Percentiles rank a stretch among this genome's conserved stretches.
phyloP scores from a whole-genome alignment of 2,113 vertebrate species.

The Trichomycterus rosablanca region DNA sequence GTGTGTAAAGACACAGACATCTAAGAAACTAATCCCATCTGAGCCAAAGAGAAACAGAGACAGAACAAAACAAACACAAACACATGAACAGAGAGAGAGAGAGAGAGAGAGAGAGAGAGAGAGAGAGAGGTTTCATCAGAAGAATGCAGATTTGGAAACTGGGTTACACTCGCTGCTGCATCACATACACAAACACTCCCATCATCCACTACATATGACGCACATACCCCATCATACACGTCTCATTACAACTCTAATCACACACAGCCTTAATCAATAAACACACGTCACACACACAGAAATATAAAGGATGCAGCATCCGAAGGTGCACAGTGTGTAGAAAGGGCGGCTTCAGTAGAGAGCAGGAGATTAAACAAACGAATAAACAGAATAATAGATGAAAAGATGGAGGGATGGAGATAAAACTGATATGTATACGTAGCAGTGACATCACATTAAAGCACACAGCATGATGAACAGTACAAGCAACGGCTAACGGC shows the following conservation, averaged over 20 bases:
- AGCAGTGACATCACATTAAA: neutral
- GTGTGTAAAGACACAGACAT: neutral
- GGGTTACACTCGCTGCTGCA: slow-evolving; percentile 10
- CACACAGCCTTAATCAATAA: neutral
- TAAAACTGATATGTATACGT: neutral
- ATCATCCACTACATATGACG: neutral
- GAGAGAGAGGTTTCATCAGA: neutral
- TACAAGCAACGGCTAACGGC: slow-evolving; percentile 32
- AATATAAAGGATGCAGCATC: neutral
- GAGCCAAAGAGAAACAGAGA: neutral
- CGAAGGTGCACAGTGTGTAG: neutral
- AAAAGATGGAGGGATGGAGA: neutral
- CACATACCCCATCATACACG: neutral
- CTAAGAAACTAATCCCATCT: neutral
- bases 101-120: neutral
- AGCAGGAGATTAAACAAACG: neutral
- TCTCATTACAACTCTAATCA: too few relatives aligned
- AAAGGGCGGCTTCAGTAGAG: neutral
- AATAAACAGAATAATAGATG: neutral
- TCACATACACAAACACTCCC: slow-evolving; percentile 1
- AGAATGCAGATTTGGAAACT: slow-evolving; percentile 10
- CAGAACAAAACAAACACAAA: slow-evolving; percentile 1
- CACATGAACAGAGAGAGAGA: neutral
- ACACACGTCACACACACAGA: slow-evolving; percentile 12
- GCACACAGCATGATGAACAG: slow-evolving; percentile 42